Percentiles rank a stretch among this genome's conserved stretches.
Evolutionary conservation across 1,140 invertebrate genomes (phyloP).

Genomic region (Onthophagus taurus): DNA sequence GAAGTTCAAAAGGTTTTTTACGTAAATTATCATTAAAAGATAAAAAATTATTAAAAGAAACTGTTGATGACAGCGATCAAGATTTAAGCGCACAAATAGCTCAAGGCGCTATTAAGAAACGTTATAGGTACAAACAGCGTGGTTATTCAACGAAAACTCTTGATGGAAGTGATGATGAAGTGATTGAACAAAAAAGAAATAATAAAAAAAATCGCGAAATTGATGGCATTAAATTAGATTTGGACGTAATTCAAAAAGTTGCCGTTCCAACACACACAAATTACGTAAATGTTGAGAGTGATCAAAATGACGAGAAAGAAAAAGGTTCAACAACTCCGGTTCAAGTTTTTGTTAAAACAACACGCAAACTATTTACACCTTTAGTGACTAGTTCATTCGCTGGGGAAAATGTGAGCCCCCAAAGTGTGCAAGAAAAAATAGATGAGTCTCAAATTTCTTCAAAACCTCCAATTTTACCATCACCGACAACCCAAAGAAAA

Average conservation of each 20-base stretch:
- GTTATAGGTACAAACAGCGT: conserved; percentile 28
- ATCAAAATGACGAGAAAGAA: conserved; percentile 16
- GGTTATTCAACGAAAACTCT: conserved; percentile 18
- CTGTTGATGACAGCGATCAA: conserved; percentile 4
- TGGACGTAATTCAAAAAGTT: conserved; percentile 28
- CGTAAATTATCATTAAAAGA: conserved; percentile 10
- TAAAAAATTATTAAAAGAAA: conserved; percentile 18
- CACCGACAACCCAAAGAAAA: conserved; percentile 42
- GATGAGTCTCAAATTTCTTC: conserved; percentile 4
- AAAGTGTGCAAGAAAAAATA: too few species aligned
- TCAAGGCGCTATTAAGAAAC: conserved; percentile 33
- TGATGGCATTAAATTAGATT: conserved; percentile 15
- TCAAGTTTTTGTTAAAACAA: conserved; percentile 63
- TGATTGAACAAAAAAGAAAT: background rate
- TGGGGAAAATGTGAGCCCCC: too few species aligned
- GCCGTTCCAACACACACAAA: conserved; percentile 29
- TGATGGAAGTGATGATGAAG: conserved; percentile 31
- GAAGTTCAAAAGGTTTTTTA: conserved; percentile 8
- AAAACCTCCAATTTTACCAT: conserved; percentile 44
- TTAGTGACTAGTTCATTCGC: conserved; percentile 37
- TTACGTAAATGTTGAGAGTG: conserved; percentile 16
- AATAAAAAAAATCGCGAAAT: background rate
- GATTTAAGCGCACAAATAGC: conserved; percentile 14
- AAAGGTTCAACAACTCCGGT: conserved; percentile 31
- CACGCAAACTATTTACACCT: conserved; percentile 64